Evolutionary conservation across 2,888 invertebrate species (phyloP).

Genomic region (Diadegma fenestrale): DNA sequence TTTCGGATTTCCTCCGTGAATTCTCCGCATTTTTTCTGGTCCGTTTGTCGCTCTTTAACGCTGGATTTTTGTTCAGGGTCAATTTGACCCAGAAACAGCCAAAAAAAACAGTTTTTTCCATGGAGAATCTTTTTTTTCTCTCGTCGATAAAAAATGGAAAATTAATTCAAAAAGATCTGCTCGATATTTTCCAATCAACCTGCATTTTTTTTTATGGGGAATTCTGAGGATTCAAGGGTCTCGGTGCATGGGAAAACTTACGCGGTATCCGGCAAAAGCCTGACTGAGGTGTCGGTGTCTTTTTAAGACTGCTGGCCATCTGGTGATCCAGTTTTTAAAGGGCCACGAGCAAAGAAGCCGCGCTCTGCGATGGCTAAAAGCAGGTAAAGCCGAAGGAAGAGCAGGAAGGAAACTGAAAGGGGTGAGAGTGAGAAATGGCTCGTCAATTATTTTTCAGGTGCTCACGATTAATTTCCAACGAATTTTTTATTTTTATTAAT

Average conservation of each 20-base stretch:
- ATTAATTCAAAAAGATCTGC: not conserved
- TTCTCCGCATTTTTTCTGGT: not conserved
- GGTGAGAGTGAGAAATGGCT: constrained; percentile 57
- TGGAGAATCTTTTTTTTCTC: no score
- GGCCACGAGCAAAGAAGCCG: constrained; percentile 46
- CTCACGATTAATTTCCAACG: constrained; percentile 36
- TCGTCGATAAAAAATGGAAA: no score
- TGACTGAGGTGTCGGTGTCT: constrained; percentile 54
- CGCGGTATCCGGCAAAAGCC: constrained; percentile 58
- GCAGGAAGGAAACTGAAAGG: constrained; percentile 28
- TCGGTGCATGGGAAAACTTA: constrained; percentile 32
- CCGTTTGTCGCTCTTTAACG: not conserved
- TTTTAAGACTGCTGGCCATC: constrained; percentile 52
- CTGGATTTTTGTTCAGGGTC: not conserved
- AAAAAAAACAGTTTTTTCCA: no score
- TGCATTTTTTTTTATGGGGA: not conserved
- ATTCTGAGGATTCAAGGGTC: not conserved
- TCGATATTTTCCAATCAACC: not conserved
- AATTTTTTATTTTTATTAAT: constrained; percentile 11
- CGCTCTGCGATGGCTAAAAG: not conserved
- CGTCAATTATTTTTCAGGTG: constrained; percentile 25
- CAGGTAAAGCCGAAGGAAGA: constrained; percentile 28
- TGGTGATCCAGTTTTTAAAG: constrained; percentile 60
- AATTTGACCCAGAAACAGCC: not conserved
- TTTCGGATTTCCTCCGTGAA: not conserved